Evolutionary conservation across 2,113 vertebrate genomes (phyloP), one percentile per base, ranked within the genome.

Genomic region (Gadus chalcogrammus): DNA sequence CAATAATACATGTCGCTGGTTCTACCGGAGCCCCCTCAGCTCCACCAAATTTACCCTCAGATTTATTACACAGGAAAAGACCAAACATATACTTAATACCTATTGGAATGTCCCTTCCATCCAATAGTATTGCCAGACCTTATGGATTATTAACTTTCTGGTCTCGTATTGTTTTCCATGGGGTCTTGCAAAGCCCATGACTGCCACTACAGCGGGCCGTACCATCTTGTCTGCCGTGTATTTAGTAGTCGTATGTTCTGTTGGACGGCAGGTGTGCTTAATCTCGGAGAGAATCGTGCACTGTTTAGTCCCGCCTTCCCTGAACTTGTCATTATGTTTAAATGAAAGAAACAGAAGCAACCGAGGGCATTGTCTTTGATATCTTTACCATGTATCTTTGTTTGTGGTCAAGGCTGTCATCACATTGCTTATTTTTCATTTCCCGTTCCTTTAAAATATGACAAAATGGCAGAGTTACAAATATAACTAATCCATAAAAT

Each of bases 11-110:
- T 88, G 80, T 83, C 85, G 78, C 81, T 80, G 79, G 82, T 84
- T 78, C 77, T 76, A 78, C 82, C 73, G 69, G 78, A 80, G 65
- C 74, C 55, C 13, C 65, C 73, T 69, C 61, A 81, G 73, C 61
- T 58, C 55, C n/a, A 68, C 58, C 83, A 87, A 79, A 48, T 88
- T 82, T 86, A 77, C 68, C 74, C 74, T 83, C 22, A 67, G 79
- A 90, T 88, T 75, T 90, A 89, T 84, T 80, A 78, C 84, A 65
- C 80, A 88, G 85, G 86, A 89, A 91, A 86, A 79, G 70, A 75
- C 72, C 81, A 85, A 83, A 83, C 71, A 77, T 82, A 73, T 78
- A 83, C 83, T 87, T 85, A 86, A 84, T 85, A 87, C 68, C 76
- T 76, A 87, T 68, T 81, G 82, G 87, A 90, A 90, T 86, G 85